Percentiles rank a stretch among this genome's conserved stretches.
These are phyloP conservation scores for Andrena praecox DNA, from an alignment of 2,888 invertebrate species.

Conservation along the genomic window DNA sequence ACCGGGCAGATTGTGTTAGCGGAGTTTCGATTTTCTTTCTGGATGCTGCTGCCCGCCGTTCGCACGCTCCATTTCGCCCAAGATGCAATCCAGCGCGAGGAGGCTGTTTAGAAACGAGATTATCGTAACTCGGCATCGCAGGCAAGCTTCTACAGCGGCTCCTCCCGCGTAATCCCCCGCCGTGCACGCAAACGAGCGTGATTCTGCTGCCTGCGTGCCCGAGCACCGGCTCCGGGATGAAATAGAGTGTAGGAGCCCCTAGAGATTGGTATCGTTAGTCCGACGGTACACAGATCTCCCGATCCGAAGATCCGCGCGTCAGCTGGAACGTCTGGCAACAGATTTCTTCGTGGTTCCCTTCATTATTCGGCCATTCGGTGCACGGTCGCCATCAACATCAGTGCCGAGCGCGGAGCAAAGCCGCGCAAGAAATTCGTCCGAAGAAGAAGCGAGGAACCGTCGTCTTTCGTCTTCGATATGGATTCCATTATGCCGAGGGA, in stretches of 20 bases:
- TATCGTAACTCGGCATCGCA: not conserved
- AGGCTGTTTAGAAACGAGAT: slow-evolving; percentile 14
- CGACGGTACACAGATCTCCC: not conserved
- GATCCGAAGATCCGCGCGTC: not conserved
- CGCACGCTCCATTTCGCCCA: slow-evolving; percentile 57
- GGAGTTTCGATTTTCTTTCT: slow-evolving; percentile 50
- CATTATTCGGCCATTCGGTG: not conserved
- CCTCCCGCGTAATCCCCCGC: not conserved
- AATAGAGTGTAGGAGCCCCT: too few relatives aligned
- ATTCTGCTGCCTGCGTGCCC: not conserved
- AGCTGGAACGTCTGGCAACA: not conserved
- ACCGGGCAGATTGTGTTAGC: slow-evolving; percentile 39
- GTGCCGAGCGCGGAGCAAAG: not conserved
- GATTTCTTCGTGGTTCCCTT: not conserved
- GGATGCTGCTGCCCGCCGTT: slow-evolving; percentile 2
- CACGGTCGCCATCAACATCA: not conserved
- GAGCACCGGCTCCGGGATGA: not conserved
- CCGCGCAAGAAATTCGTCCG: not conserved
- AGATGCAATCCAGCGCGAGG: slow-evolving; percentile 1
- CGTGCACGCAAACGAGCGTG: not conserved
- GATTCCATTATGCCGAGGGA: slow-evolving; percentile 13
- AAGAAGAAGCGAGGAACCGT: not conserved
- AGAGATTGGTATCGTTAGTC: too few relatives aligned
- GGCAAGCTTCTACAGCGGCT: not conserved
- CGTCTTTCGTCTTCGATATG: slow-evolving; percentile 5